Conservation (phyloP, 2,888 invertebrate genomes). For the Oxystoma pomonae region DNA sequence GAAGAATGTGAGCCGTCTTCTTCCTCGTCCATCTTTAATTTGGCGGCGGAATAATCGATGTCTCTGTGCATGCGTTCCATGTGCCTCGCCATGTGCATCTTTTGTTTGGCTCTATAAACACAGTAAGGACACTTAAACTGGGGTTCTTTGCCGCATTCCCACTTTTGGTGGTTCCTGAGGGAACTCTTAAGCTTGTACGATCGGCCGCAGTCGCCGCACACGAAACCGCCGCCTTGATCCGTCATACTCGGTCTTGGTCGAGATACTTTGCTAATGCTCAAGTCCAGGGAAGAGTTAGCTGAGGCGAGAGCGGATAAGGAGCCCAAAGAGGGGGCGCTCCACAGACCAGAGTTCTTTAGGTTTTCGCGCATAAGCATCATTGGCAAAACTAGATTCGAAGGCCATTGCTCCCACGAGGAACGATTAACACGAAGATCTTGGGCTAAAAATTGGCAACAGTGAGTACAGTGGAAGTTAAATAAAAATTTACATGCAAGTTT, state of each 20-base stretch:
- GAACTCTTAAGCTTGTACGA: constrained; percentile 85
- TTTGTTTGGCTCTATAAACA: constrained; percentile 79
- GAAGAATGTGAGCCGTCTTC: constrained; percentile 2
- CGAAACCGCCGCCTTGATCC: constrained; percentile 55
- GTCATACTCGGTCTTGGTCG: constrained; percentile 17
- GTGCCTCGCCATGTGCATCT: constrained; percentile 79
- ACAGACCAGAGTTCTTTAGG: constrained; percentile 45
- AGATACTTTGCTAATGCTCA: constrained; percentile 26
- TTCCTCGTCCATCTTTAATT: constrained; percentile 37
- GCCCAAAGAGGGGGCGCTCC: constrained; percentile 27
- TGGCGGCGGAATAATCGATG: constrained; percentile 42
- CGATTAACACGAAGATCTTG: constrained; percentile 64
- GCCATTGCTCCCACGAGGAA: constrained; percentile 67
- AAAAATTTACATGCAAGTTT: neutral
- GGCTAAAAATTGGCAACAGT: constrained; percentile 52
- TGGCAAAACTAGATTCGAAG: constrained; percentile 69
- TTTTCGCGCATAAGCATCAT: constrained; percentile 59
- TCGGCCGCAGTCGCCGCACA: constrained; percentile 78
- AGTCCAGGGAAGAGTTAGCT: constrained; percentile 28
- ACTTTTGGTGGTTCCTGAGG: constrained; percentile 76
- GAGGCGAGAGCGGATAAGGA: constrained; percentile 24
- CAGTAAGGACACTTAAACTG: constrained; percentile 80
- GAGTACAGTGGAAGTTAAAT: neutral
- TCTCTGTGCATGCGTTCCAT: constrained; percentile 77
- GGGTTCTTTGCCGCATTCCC: constrained; percentile 83